Evolutionary conservation across 2,888 invertebrate genomes (phyloP).

Genomic region (Pheosia tremula): DNA sequence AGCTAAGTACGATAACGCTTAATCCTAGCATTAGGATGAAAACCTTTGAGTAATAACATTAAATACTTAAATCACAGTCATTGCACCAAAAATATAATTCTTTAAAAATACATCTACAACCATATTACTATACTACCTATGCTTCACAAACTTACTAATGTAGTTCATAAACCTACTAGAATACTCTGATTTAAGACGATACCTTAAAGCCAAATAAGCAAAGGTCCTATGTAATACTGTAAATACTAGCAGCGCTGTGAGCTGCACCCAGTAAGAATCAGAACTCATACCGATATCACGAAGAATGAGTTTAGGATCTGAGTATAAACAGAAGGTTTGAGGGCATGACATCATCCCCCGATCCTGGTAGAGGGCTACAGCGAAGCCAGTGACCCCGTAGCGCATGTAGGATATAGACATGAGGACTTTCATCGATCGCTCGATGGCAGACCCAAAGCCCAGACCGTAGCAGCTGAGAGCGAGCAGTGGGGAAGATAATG

Average conservation of each 20-base stretch:
- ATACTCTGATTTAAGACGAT: constrained; percentile 82
- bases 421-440: constrained; percentile 78
- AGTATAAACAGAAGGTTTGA: constrained; percentile 80
- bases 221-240: constrained; percentile 80
- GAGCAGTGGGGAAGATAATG: constrained; percentile 81
- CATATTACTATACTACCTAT: constrained; percentile 58
- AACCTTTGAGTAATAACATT: no score
- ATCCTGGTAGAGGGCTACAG: constrained; percentile 84
- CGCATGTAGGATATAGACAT: constrained; percentile 87
- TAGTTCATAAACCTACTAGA: constrained; percentile 82
- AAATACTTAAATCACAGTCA: no score
- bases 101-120: background rate
- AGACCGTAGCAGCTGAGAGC: constrained; percentile 86
- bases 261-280: constrained; percentile 80
- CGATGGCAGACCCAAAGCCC: constrained; percentile 84
- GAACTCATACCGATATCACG: constrained; percentile 86
- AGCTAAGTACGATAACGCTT: no score
- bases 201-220: constrained; percentile 84
- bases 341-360: constrained; percentile 85
- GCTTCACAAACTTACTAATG: constrained; percentile 81
- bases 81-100: background rate
- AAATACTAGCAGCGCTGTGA: constrained; percentile 83
- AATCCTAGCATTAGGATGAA: no score
- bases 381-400: constrained; percentile 87
- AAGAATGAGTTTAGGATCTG: constrained; percentile 85